Evolutionary conservation across 2,797 vertebrate species (phyloP), one percentile per base, ranked within the genome.

Genomic region (Setipinna tenuifilis): DNA sequence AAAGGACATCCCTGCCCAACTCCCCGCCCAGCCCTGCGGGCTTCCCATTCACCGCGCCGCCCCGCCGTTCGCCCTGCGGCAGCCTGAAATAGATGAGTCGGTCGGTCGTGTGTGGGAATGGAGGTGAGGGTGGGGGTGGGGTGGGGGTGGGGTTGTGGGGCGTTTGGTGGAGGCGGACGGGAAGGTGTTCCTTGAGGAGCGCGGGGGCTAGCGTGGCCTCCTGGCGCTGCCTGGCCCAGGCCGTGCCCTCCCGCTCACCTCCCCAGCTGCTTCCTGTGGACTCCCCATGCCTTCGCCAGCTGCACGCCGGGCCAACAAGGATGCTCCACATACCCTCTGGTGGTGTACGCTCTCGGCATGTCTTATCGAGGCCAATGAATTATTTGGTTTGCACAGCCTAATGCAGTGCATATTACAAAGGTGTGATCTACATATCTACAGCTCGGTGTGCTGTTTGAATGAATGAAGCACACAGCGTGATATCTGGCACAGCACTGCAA

Each of bases 41-140:
- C 80, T 23, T 44, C 83, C 54, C 46, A 41, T 85, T 48, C 57
- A 57, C 44, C 31, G 7, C 75, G 19, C 75, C 44, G 82, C 44
- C 86, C 86, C 68, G 50, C 75, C 50, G 65, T 82, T 84, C 85
- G 41, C 71, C 71, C 71, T 78, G 71, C 35, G 6, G 31, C 71
- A 78, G 71, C 75, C 61, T 82, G 61, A 86, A 88, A 89, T 86
- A 81, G 82, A 86, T 68, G 46, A 78, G 71, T 41, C 6, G 6
- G 71, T 54, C 50, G 50, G 2, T 54, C 50, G 3, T 54, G 50
- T 54, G 14, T 7, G 9, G 50, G 9, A 7, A 7, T 9, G 50
- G 7, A 7, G 50, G 50, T 54, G 50, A 1, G 50, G 14, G 14
- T 54, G 50, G 7, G 9, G 7, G 50, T 3, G 2, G 0, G 7